Percentiles rank a stretch among this genome's conserved stretches.
Conservation (phyloP, 2,797 vertebrate genomes). For the Epinephelus coioides region DNA sequence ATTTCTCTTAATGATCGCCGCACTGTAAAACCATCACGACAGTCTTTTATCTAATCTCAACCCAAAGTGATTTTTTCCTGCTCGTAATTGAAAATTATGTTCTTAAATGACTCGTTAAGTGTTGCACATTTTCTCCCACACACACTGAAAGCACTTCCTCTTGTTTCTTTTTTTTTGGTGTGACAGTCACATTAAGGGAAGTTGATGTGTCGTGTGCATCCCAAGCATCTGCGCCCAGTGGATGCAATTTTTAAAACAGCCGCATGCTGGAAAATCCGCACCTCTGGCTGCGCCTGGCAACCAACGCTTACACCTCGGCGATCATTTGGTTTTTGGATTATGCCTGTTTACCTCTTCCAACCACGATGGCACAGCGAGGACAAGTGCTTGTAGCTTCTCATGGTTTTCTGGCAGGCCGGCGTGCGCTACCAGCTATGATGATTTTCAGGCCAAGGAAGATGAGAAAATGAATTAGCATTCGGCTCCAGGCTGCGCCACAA, state of each 20-base stretch:
- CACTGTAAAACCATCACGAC: slow-evolving; percentile 53
- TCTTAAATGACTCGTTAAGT: slow-evolving; percentile 58
- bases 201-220: slow-evolving; percentile 45
- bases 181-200: slow-evolving; percentile 49
- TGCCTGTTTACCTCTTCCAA: slow-evolving; percentile 29
- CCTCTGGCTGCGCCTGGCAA: slow-evolving; percentile 5
- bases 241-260: slow-evolving; percentile 43
- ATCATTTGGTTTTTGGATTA: slow-evolving; percentile 22
- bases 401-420: slow-evolving; percentile 40
- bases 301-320: slow-evolving; percentile 13
- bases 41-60: slow-evolving; percentile 58
- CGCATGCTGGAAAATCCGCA: slow-evolving; percentile 32
- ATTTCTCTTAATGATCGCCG: slow-evolving; percentile 50
- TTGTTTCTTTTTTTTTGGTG: not conserved
- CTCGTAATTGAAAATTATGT: slow-evolving; percentile 65
- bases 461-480: slow-evolving; percentile 77
- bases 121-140: slow-evolving; percentile 42
- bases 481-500: slow-evolving; percentile 66
- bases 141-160: slow-evolving; percentile 29
- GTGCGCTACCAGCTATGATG: slow-evolving; percentile 44
- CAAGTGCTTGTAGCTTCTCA: slow-evolving; percentile 26
- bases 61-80: slow-evolving; percentile 32
- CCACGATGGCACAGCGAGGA: slow-evolving; percentile 26
- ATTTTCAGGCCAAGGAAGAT: slow-evolving; percentile 63
- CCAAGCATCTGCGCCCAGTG: slow-evolving; percentile 36